phyloP scores from a whole-genome alignment of 2,888 invertebrate genomes.

The Scrobipalpa atriplicella region DNA sequence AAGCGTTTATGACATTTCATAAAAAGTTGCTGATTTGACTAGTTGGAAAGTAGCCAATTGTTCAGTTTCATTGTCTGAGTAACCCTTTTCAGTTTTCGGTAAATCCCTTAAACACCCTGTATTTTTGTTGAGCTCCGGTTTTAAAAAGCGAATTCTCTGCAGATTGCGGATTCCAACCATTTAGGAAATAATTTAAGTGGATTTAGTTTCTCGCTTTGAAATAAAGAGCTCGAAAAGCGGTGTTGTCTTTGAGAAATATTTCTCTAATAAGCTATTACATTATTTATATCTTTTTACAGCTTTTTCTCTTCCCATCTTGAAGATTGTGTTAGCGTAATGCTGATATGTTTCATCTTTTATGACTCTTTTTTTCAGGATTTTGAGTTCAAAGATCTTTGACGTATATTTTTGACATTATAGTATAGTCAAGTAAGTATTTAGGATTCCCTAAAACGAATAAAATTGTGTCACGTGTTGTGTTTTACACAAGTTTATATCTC shows the following conservation, averaged over 20 bases:
- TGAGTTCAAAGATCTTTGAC: not conserved
- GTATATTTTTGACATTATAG: too few species aligned
- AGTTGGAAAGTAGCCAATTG: too few species aligned
- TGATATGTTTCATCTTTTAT: not conserved
- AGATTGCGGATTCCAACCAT: conserved; percentile 49
- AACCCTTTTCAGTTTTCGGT: too few species aligned
- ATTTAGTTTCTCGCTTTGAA: conserved; percentile 44
- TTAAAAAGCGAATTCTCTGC: conserved; percentile 36
- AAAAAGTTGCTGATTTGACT: too few species aligned
- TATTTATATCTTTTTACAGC: not conserved
- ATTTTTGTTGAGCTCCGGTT: not conserved
- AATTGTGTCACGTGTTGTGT: too few species aligned
- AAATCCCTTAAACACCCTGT: too few species aligned
- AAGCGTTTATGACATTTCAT: too few species aligned
- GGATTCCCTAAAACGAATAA: too few species aligned
- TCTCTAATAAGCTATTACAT: not conserved
- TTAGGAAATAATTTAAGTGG: conserved; percentile 45
- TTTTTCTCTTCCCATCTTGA: not conserved
- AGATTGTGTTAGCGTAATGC: not conserved
- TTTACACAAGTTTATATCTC: too few species aligned
- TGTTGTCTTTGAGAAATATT: not conserved
- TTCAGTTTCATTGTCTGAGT: too few species aligned
- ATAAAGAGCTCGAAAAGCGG: conserved; percentile 26
- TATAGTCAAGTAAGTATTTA: too few species aligned
- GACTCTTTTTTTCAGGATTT: not conserved